A percentile compares a stretch with the other conserved stretches of the same genome.
Evolutionary conservation across 2,113 vertebrate genomes (phyloP).

Genomic region (Sphyrna mokarran): DNA sequence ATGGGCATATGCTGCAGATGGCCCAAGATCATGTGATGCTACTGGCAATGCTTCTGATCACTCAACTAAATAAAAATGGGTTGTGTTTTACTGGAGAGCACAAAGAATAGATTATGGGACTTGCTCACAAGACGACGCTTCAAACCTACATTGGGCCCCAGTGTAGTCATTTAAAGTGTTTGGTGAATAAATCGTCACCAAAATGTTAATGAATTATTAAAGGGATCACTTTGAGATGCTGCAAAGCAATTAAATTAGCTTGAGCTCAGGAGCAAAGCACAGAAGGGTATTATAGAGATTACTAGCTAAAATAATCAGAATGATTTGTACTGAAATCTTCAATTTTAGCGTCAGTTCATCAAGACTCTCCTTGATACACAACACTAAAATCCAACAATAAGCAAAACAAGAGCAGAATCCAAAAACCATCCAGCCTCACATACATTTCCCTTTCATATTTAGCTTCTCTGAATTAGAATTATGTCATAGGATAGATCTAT

Average conservation of each 20-base stretch:
- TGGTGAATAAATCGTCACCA: neutral
- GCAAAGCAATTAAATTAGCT: neutral
- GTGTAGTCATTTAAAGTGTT: neutral
- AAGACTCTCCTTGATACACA: neutral
- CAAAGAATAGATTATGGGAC: neutral
- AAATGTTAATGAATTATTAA: neutral
- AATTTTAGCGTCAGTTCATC: neutral
- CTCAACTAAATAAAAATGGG: neutral
- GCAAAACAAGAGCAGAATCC: neutral
- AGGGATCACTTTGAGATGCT: neutral
- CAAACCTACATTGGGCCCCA: neutral
- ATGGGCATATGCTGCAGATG: neutral
- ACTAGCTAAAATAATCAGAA: neutral
- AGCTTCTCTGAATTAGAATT: no score
- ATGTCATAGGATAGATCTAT: no score
- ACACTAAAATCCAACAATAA: neutral
- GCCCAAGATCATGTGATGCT: neutral
- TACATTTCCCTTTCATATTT: no score
- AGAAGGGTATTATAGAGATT: neutral
- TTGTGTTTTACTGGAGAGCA: neutral
- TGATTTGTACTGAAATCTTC: neutral
- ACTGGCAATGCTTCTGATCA: neutral
- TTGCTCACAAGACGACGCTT: neutral
- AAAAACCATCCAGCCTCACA: neutral
- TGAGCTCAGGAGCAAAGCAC: neutral